Evolutionary conservation across 2,888 invertebrate genomes (phyloP).

Genomic region (Philhelius pedissequus): DNA sequence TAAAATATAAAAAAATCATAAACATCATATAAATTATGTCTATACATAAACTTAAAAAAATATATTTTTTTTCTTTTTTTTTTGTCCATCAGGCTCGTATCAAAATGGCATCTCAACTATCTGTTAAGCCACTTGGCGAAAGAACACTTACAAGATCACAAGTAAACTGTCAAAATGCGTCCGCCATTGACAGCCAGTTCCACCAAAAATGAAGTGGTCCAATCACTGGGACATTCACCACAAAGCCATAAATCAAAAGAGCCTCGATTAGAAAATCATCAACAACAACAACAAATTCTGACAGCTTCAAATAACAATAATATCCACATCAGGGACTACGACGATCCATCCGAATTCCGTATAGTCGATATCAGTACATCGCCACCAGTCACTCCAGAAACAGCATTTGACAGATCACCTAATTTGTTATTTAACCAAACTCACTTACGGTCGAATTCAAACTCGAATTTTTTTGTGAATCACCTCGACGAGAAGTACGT

Average conservation of each 20-base stretch:
- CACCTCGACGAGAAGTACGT: constrained; percentile 59
- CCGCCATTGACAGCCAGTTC: constrained; percentile 53
- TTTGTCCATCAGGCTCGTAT: constrained; percentile 39
- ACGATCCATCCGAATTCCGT: constrained; percentile 68
- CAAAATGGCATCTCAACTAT: constrained; percentile 47
- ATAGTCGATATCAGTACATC: constrained; percentile 71
- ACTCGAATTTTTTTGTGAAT: constrained; percentile 63
- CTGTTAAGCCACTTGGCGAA: constrained; percentile 37
- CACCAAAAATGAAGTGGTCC: constrained; percentile 65
- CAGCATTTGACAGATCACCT: constrained; percentile 47
- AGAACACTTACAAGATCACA: constrained; percentile 7
- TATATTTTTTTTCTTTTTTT: neutral
- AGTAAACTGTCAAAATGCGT: constrained; percentile 45
- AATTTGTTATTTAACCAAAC: constrained; percentile 5
- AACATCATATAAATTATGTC: neutral
- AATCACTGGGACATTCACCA: constrained; percentile 37
- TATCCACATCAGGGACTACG: constrained; percentile 39
- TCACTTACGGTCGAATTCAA: constrained; percentile 36
- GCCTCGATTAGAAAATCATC: constrained; percentile 36
- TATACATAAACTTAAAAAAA: neutral
- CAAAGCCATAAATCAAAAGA: constrained; percentile 46
- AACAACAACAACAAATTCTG: constrained; percentile 30
- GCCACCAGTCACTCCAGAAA: constrained; percentile 60
- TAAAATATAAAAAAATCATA: no score
- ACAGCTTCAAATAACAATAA: constrained; percentile 22